Evolutionary conservation across 2,113 vertebrate genomes (phyloP), one percentile per base, ranked within the genome.

Genomic region (Butorides virescens): DNA sequence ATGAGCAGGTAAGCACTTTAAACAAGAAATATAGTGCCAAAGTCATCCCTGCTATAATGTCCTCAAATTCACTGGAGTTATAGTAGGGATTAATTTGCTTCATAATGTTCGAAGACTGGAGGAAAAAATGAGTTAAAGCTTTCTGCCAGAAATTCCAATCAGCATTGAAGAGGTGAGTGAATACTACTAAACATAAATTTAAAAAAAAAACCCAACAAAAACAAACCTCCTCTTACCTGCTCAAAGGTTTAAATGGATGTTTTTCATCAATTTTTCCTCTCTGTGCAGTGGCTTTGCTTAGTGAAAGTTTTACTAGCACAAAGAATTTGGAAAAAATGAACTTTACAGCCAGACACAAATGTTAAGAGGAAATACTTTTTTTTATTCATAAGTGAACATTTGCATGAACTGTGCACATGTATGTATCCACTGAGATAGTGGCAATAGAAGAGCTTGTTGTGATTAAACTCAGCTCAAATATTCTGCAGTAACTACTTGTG

Each of bases 111-210:
- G 70, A 89, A 78, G 70, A 42, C 42, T 70, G 46, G 29, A 76
- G 52, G 44, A 49, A 95, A 76, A 90, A 91, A 61, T 63, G 14
- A 81, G 21, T 89, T 94, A 93, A 91, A 84, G 25, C 56, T 87
- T 92, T 89, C 73, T 79, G 65, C 17, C 46, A 92, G 83, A 79
- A 94, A 94, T 91, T 93, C 44, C 59, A 90, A 67, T 77, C 83
- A 86, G n/a, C 7, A 4, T 17, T 71, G 75, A 80, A 88, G 55
- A 74, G 5, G 5, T 68, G 44, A 81, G 73, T 80, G 67, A 63
- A 78, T 75, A 17, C 65, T 84, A 75, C 29, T 72, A 68, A 83
- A 67, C 53, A 83, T 80, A 93, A 93, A 66, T 88, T n/a, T 4
- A 8, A 8, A 59, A 63, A 62, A 44, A 21, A 53, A 50, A 8